Evolutionary conservation across 1,140 invertebrate genomes (phyloP).

Genomic region (Eueides isabella): DNA sequence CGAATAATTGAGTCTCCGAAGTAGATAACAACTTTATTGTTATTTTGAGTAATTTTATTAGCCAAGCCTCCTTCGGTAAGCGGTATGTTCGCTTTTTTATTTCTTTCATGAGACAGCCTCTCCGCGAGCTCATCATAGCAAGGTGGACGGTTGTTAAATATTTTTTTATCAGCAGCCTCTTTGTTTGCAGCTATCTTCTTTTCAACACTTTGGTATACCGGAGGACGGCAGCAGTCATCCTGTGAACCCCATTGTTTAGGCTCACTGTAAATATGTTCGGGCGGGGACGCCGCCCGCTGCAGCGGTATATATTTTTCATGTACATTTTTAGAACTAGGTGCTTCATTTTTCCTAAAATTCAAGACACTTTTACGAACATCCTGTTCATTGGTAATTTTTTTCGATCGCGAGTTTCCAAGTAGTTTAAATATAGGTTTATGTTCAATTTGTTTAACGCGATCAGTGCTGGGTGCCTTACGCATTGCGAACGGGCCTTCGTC

Average conservation of each 20-base stretch:
- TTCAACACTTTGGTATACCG: conserved; percentile 73
- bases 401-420: conserved; percentile 70
- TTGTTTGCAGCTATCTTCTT: conserved; percentile 71
- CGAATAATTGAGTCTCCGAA: conserved; percentile 85
- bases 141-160: conserved; percentile 69
- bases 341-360: conserved; percentile 73
- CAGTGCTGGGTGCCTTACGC: conserved; percentile 75
- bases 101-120: conserved; percentile 68
- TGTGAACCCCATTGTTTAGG: conserved; percentile 66
- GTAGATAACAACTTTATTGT: conserved; percentile 87
- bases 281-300: conserved; percentile 60
- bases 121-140: conserved; percentile 79
- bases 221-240: conserved; percentile 68
- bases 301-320: conserved; percentile 80
- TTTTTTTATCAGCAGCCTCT: conserved; percentile 68
- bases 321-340: conserved; percentile 64
- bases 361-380: conserved; percentile 68
- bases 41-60: conserved; percentile 78
- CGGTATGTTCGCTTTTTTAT: conserved; percentile 55
- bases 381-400: conserved; percentile 67
- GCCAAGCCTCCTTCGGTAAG: conserved; percentile 55
- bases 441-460: conserved; percentile 72
- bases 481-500: conserved; percentile 72
- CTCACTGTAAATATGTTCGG: conserved; percentile 74
- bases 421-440: conserved; percentile 76